Base-by-base conservation (phyloP, 2,113 vertebrate species). In the Quiscalus mexicanus region DNA sequence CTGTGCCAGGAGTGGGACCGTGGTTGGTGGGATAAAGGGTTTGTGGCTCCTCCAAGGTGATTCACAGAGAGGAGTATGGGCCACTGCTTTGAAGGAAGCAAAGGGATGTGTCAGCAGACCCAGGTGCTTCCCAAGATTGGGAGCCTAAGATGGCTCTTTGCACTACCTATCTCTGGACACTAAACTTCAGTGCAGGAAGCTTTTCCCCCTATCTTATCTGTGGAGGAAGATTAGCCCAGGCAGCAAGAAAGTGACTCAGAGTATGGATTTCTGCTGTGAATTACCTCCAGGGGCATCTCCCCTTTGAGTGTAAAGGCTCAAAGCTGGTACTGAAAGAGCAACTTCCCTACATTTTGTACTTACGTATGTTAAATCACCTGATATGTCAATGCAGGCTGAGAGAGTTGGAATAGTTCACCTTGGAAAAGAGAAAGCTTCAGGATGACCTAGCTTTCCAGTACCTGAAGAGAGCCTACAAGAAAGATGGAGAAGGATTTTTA, bases 221-320 rank as follows among this genome's bases (percentile, higher is more conserved):
- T 17, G 28, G 45, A 76, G 12, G 31, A 50, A 83, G 75, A 93
- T 83, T 53, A 93, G 58, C n/a, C 42, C 20, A 69, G 45, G 49
- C 50, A 80, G 87, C 63, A 75, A 65, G 78, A 64, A 71, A 53
- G 35, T 90, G 90, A 76, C 59, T 83, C 75, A 44, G 68, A 75
- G 44, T 9, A 73, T 15, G 11, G 11, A 59, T 27, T 84, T 67
- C 70, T 73, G 50, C 68, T 84, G 64, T 73, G 83, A 86, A 80
- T 63, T 55, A 88, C 24, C 50, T 83, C 53, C 58, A 60, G 52
- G 49, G 25, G 64, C 62, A 53, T 68, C 42, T 68, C n/a, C 23
- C 55, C 39, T 50, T 53, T 15, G 35, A 73, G 22, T 90, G n/a
- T 39, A 70, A 84, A 87, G 73, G 50, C 59, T 13, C 16, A 35